phyloP scores from a whole-genome alignment of 2,888 invertebrate genomes.

The Calameuta pallipes region DNA sequence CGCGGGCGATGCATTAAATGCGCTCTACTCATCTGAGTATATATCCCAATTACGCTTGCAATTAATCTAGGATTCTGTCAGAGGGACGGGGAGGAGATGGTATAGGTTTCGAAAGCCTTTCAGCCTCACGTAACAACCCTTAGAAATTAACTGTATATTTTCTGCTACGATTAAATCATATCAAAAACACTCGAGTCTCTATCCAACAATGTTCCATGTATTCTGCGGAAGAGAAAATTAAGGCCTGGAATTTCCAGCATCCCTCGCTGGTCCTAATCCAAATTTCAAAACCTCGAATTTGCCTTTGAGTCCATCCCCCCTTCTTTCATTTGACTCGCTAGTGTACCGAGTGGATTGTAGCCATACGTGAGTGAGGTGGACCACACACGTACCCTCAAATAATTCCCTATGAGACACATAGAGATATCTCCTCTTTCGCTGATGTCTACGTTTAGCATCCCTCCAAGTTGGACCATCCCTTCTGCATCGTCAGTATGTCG shows the following conservation, averaged over 20 bases:
- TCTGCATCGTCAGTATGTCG: conserved; percentile 17
- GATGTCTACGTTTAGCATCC: conserved; percentile 14
- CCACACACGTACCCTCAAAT: conserved; percentile 15
- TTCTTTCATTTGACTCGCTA: conserved; percentile 7
- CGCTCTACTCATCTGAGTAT: not conserved
- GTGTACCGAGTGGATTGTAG: not conserved
- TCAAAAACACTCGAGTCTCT: not conserved
- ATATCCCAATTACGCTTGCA: not conserved
- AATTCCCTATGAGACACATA: conserved; percentile 8
- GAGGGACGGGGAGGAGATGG: too few relatives aligned
- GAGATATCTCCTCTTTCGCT: conserved; percentile 7
- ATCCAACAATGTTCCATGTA: not conserved
- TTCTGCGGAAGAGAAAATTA: not conserved
- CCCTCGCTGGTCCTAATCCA: conserved; percentile 44
- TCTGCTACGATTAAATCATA: not conserved
- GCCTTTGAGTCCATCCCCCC: conserved; percentile 43
- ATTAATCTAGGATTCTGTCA: not conserved
- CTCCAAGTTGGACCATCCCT: conserved; percentile 19
- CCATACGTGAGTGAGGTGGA: conserved; percentile 7
- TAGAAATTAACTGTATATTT: not conserved
- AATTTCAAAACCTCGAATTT: conserved; percentile 52
- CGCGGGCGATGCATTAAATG: not conserved
- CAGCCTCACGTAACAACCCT: not conserved
- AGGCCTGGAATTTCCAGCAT: not conserved
- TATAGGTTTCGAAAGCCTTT: not conserved